phyloP scores from a whole-genome alignment of 2,113 vertebrate species.

The Struthio camelus region DNA sequence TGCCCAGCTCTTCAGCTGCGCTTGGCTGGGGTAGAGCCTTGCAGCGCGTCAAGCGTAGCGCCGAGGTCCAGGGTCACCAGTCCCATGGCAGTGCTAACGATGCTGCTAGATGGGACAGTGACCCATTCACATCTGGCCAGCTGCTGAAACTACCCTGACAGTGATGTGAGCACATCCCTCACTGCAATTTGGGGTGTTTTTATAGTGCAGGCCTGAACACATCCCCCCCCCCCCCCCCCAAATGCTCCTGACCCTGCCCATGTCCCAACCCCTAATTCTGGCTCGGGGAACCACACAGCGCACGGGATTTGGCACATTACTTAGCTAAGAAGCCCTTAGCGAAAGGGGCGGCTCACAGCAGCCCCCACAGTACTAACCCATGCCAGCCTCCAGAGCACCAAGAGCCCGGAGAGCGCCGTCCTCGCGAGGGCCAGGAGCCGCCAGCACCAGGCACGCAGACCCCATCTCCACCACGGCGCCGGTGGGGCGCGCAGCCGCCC shows the following conservation, averaged over 20 bases:
- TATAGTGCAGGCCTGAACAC: no score
- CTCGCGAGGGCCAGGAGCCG: not conserved
- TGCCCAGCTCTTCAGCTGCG: not conserved
- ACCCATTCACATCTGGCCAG: no score
- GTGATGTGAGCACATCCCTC: not conserved
- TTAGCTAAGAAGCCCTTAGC: not conserved
- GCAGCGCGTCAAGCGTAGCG: rapidly evolving
- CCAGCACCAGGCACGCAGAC: not conserved
- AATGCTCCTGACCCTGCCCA: no score
- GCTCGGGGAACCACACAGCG: rapidly evolving
- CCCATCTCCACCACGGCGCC: not conserved
- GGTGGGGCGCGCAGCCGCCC: not conserved
- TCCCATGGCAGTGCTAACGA: not conserved
- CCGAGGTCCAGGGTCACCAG: rapidly evolving
- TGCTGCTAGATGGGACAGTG: rapidly evolving
- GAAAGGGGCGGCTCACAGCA: not conserved
- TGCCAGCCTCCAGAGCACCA: constrained; percentile 12
- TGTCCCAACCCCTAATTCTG: rapidly evolving
- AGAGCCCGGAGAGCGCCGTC: not conserved
- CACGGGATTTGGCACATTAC: rapidly evolving
- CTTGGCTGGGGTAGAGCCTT: not conserved
- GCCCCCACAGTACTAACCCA: not conserved
- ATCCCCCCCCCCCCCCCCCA: not conserved
- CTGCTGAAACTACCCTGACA: no score
- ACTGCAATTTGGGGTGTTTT: no score